These are phyloP conservation scores for Scatophagus argus DNA, from an alignment of 2,113 vertebrate species.

Conservation along the genomic window DNA sequence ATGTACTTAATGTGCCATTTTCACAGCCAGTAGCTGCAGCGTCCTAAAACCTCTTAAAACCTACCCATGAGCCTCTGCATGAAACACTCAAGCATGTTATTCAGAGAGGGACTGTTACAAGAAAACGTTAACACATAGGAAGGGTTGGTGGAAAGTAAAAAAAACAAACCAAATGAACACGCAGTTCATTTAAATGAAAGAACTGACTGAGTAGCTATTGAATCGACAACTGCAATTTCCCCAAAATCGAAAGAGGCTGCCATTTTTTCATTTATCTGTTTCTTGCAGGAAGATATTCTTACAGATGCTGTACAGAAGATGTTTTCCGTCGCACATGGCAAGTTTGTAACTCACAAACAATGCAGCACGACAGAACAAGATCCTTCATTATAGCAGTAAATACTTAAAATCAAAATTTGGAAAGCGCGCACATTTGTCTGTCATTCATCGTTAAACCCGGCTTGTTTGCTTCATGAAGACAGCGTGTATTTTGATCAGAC, in stretches of 20 bases:
- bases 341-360: not conserved
- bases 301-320: constrained; percentile 6
- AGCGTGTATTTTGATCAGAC: not conserved
- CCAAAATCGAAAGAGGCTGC: not conserved
- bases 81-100: constrained; percentile 16
- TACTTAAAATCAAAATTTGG: not conserved
- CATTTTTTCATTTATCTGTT: not conserved
- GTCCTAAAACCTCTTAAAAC: not conserved
- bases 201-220: not conserved
- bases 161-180: not conserved
- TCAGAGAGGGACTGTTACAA: too few relatives aligned
- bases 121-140: too few relatives aligned
- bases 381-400: not conserved
- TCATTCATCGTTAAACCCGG: not conserved
- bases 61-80: constrained; percentile 44
- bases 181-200: not conserved
- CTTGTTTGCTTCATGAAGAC: not conserved
- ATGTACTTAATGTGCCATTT: not conserved
- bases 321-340: not conserved
- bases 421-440: not conserved
- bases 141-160: not conserved
- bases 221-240: not conserved
- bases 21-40: constrained; percentile 1
- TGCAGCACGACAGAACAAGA: not conserved
- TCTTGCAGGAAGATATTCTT: not conserved